Conservation (phyloP, 2,113 vertebrate species). For the Nothoprocta pentlandii region DNA sequence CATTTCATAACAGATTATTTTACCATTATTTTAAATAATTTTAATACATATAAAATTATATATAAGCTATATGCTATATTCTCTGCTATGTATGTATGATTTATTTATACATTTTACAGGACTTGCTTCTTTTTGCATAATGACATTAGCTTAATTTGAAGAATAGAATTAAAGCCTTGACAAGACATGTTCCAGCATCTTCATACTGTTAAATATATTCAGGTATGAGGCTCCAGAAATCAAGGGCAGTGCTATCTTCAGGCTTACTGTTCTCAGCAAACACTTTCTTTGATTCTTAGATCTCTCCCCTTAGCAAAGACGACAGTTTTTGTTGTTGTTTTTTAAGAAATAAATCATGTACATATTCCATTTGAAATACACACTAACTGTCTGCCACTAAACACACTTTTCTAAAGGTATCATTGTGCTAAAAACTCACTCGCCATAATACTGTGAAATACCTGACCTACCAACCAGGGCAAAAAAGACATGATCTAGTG, state of each 20-base stretch:
- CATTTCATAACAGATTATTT: not conserved
- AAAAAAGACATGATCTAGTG: not conserved
- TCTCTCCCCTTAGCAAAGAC: not conserved
- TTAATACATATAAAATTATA: no score
- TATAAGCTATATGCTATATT: not conserved
- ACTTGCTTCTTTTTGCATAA: not conserved
- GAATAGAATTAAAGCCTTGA: not conserved
- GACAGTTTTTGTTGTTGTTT: not conserved
- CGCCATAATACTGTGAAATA: not conserved
- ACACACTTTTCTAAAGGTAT: not conserved
- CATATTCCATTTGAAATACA: not conserved
- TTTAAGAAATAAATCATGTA: not conserved
- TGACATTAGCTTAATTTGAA: not conserved
- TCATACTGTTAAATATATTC: not conserved
- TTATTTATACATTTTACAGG: not conserved
- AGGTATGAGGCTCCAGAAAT: not conserved
- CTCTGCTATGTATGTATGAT: not conserved
- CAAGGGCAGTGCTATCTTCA: not conserved
- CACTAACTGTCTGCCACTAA: not conserved
- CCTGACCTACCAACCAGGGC: not conserved
- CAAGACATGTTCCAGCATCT: not conserved
- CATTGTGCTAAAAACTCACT: not conserved
- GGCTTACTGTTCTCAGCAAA: not conserved
- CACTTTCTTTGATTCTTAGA: not conserved
- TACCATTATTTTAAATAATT: not conserved